Percentiles rank a stretch among this genome's conserved stretches.
These are phyloP conservation scores for Lissonota sp. DNA, from an alignment of 2,888 invertebrate genomes.

Conservation along the genomic window DNA sequence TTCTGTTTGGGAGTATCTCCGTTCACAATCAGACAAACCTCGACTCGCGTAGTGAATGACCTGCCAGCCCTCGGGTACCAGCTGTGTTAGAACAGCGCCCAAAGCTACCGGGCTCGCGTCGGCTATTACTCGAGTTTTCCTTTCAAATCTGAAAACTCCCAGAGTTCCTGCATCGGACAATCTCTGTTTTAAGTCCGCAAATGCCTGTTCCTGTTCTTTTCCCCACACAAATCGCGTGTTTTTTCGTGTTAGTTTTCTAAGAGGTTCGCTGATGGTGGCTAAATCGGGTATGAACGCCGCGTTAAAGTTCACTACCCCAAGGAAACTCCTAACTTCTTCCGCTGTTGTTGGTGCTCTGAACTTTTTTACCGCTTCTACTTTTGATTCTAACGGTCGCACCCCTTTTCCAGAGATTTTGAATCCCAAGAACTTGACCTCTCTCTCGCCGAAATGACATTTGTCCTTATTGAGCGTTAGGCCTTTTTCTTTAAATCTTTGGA, in stretches of 20 bases:
- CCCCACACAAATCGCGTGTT: not conserved
- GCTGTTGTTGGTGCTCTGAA: slow-evolving; percentile 67
- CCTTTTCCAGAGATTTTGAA: slow-evolving; percentile 67
- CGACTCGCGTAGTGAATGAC: slow-evolving; percentile 81
- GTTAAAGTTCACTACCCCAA: no score
- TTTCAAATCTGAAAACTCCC: slow-evolving; percentile 27
- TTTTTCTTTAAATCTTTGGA: slow-evolving; percentile 44
- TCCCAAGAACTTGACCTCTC: slow-evolving; percentile 69
- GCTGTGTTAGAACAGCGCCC: slow-evolving; percentile 76
- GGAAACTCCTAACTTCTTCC: no score
- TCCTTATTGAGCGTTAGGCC: slow-evolving; percentile 61
- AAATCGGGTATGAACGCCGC: slow-evolving; percentile 41
- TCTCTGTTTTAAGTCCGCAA: not conserved
- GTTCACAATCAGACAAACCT: slow-evolving; percentile 77
- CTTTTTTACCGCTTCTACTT: slow-evolving; percentile 62
- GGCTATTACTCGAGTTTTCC: slow-evolving; percentile 74
- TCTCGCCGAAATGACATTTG: slow-evolving; percentile 60
- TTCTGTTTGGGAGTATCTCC: slow-evolving; percentile 71
- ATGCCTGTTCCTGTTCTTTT: slow-evolving; percentile 9
- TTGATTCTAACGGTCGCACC: slow-evolving; percentile 62
- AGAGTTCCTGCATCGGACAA: not conserved
- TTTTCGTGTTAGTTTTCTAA: slow-evolving; percentile 57
- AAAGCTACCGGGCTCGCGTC: slow-evolving; percentile 78
- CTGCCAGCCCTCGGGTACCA: slow-evolving; percentile 65
- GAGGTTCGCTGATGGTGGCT: slow-evolving; percentile 70